These are phyloP conservation scores for Planococcus citri DNA, from an alignment of 1,140 invertebrate genomes.

Conservation along the genomic window DNA sequence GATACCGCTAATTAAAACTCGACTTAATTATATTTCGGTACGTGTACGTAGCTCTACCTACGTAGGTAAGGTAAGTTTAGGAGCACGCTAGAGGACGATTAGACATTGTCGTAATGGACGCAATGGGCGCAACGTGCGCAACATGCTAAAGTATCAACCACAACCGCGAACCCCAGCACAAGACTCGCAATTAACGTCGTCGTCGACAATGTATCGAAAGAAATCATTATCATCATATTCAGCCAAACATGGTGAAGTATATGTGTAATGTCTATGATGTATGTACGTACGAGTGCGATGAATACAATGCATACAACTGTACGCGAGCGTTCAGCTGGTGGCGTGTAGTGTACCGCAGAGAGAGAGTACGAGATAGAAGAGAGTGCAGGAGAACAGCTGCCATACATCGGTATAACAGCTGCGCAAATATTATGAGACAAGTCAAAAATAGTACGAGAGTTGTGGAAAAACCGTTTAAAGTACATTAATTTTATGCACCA, in stretches of 20 bases:
- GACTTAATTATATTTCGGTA: too few species aligned
- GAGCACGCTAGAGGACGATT: too few species aligned
- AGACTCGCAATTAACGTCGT: background rate
- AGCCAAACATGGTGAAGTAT: too few species aligned
- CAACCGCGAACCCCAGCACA: too few species aligned
- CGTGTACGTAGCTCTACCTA: too few species aligned
- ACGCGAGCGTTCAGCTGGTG: slow-evolving; percentile 9
- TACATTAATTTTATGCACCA: slow-evolving; percentile 16
- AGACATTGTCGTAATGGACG: too few species aligned
- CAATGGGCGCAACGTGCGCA: too few species aligned
- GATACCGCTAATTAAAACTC: too few species aligned
- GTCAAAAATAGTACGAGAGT: slow-evolving; percentile 10
- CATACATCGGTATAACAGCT: background rate
- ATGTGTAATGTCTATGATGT: too few species aligned
- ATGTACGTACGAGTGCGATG: too few species aligned
- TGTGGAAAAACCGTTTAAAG: slow-evolving; percentile 10
- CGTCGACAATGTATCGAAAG: slow-evolving; percentile 11
- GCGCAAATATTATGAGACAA: slow-evolving; percentile 17
- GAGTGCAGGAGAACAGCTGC: background rate
- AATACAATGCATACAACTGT: slow-evolving; percentile 12
- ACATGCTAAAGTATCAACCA: background rate
- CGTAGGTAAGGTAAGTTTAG: too few species aligned
- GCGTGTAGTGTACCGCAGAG: background rate
- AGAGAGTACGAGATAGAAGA: too few species aligned
- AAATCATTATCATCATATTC: slow-evolving; percentile 18